Percentiles rank a stretch among this genome's conserved stretches.
These are phyloP conservation scores for Tragulus kanchil DNA, from an alignment of 2,113 vertebrate genomes.

Conservation along the genomic window DNA sequence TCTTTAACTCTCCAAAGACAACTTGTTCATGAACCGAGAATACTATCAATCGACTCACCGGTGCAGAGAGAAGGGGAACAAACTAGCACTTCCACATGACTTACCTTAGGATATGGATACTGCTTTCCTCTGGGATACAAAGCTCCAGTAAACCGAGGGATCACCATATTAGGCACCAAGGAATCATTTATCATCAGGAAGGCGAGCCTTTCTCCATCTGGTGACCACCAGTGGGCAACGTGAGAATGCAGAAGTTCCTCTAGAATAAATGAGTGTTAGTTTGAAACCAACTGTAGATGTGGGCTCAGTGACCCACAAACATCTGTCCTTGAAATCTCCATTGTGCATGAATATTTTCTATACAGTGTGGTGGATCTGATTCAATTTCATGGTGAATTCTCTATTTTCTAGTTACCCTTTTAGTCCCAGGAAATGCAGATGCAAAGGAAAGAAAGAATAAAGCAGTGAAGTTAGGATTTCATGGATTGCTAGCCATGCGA, in stretches of 20 bases:
- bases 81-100: not conserved
- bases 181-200: slow-evolving; percentile 97
- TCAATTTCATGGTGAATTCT: not conserved
- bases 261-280: slow-evolving; percentile 86
- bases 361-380: not conserved
- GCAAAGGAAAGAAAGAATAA: not conserved
- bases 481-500: not conserved
- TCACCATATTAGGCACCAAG: slow-evolving; percentile 95
- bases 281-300: slow-evolving; percentile 75
- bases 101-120: slow-evolving; percentile 98
- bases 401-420: not conserved
- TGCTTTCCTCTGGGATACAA: slow-evolving; percentile 95
- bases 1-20: not conserved
- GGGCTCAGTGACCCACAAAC: slow-evolving; percentile 71
- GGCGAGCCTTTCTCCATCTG: slow-evolving; percentile 96
- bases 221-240: slow-evolving; percentile 98
- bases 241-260: slow-evolving; percentile 96
- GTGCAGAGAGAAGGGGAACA: not conserved
- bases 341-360: not conserved
- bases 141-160: slow-evolving; percentile 94
- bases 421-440: not conserved
- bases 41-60: not conserved
- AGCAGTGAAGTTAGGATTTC: not conserved
- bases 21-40: not conserved
- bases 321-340: slow-evolving; percentile 69